Evolutionary conservation across 1,140 invertebrate species (phyloP), one percentile per base, ranked within the genome.

Genomic region (Nymphalis io): DNA sequence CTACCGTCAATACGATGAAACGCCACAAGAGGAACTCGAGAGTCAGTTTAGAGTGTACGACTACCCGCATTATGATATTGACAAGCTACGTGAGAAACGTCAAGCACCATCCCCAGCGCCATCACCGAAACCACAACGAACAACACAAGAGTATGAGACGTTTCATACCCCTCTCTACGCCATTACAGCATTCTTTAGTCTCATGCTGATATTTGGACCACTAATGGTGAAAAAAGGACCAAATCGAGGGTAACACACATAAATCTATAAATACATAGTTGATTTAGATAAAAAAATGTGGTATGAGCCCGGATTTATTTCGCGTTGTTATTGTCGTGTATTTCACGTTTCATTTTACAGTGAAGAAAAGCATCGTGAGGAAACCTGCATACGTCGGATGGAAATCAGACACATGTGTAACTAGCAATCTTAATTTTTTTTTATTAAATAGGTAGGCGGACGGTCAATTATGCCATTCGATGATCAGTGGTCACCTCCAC

Each of bases 191-290:
- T 20, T 82, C n/a, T 82, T 80, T 53, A 76, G 46, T 21, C 71
- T 59, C 4, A 57, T 84, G 12, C 75, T 86, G 21, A 68, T 84
- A 39, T 57, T 86, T 27, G 77, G 73, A 46, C 85, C 85, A 6
- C 66, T 82, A 27, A 39, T 84, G 8, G 76, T 84, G 0, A 70
- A 67, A 15, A 78, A 74, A 76, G 81, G 81, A 21, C 81, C 80
- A 38, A 82, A 85, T 46, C 71, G 44, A 40, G 82, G 79, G 85
- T 84, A 64, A 44, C 13, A 6, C 13, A 6, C 40, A 3, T 44
- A 4, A 3, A 44, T 44, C 40, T 33, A 33, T 33, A 33, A 33
- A 8, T 33, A 8, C 10, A 8, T 1, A n/a, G n/a, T n/a, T n/a
- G n/a, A n/a, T n/a, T n/a, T 27, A 0, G 23, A 27, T 27, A 27